Evolutionary conservation across 2,113 vertebrate genomes (phyloP), one percentile per base, ranked within the genome.

Genomic region (Nesoenas mayeri): DNA sequence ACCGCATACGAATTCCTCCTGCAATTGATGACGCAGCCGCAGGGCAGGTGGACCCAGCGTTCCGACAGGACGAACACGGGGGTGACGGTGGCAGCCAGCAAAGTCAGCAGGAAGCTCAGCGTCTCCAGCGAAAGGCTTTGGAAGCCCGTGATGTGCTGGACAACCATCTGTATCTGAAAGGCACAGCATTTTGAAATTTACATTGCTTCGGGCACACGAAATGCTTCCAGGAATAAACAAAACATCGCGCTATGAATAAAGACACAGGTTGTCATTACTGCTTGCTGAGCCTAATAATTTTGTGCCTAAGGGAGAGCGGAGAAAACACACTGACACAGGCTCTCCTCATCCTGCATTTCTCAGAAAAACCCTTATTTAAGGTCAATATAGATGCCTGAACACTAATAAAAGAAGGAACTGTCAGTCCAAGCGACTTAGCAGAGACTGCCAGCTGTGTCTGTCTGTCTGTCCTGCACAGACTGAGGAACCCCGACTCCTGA

Each of bases 11-110:
- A 31, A 29, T 95, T 97, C 91, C 91, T 98, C 78, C 97, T 97
- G 97, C 99, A 99, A 79, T 99, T 99, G 97, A 99, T 99, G 97
- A 99, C 98, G 97, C 99, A 99, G 92, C 99, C 99, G 17, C 99
- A 99, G 42, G 99, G 99, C 95, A 99, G 97, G 96, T 99, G 99
- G 86, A 98, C 97, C 99, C 99, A 99, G 91, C 96, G 98, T 94
- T 99, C 98, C 5, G 99, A 99, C 92, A 99, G 97, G 89, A 99
- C 96, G n/a, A 99, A 99, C 58, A 99, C 86, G 0, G 99, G 99
- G 38, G 99, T 99, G 85, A 99, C 97, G 4, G 98, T 97, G 58
- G 98, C 98, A 60, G 99, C 98, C 69, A 99, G 98, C 89, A 98
- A 96, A 54, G 98, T 99, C 89, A 99, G 98, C 62, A 99, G 97